These are phyloP conservation scores for Otolemur crassicaudatus DNA, from an alignment of 2,797 vertebrate species.

Conservation along the genomic window DNA sequence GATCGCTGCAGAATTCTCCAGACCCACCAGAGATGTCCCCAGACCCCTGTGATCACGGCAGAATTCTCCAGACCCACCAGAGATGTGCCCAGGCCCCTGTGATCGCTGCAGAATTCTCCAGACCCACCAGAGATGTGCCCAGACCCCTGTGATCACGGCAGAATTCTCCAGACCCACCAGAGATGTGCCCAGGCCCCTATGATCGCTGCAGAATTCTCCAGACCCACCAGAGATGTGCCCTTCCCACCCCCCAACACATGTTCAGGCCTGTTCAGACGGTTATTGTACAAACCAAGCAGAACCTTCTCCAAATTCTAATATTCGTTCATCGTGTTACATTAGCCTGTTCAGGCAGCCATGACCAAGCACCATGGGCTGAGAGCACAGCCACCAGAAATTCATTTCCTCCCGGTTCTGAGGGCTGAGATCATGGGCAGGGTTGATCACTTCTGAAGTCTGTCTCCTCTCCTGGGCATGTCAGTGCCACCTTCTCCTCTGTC, in stretches of 20 bases:
- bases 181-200: no score
- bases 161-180: no score
- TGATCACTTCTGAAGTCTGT: background rate
- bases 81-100: no score
- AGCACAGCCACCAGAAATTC: background rate
- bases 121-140: background rate
- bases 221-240: background rate
- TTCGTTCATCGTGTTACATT: fast-evolving
- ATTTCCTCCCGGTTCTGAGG: background rate
- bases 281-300: background rate
- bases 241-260: no score
- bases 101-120: no score
- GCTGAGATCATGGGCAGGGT: fast-evolving
- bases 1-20: no score
- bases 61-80: no score
- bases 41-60: no score
- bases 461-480: background rate
- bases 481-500: background rate
- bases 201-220: no score
- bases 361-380: background rate
- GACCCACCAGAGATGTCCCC: no score
- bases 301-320: background rate
- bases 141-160: no score
- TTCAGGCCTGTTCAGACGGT: background rate
- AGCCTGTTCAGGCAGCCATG: background rate